A percentile compares a stretch with the other conserved stretches of the same genome.
Conservation (phyloP, 2,888 invertebrate species). For the Deroplatys truncata region DNA sequence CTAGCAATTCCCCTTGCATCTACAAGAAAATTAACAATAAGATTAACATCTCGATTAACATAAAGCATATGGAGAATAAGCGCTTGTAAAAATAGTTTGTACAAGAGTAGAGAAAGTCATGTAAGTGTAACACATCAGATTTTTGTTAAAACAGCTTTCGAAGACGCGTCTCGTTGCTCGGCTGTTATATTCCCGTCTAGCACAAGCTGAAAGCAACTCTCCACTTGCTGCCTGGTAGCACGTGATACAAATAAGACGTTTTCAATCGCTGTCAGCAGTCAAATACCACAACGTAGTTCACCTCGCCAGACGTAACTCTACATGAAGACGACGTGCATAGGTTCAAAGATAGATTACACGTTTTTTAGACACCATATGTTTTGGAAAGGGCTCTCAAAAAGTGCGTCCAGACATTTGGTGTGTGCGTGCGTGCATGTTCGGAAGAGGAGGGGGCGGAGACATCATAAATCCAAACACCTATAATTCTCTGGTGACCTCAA, state of each 20-base stretch:
- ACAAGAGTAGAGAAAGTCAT: too few relatives aligned
- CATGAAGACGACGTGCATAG: too few relatives aligned
- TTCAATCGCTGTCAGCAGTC: background rate
- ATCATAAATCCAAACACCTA: conserved; percentile 14
- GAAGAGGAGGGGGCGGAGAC: background rate
- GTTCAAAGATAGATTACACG: background rate
- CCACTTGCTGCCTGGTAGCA: background rate
- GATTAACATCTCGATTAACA: too few relatives aligned
- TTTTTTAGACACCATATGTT: background rate
- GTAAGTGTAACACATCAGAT: too few relatives aligned
- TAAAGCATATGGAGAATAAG: too few relatives aligned
- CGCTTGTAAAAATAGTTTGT: too few relatives aligned
- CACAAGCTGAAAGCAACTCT: background rate
- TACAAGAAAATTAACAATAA: too few relatives aligned
- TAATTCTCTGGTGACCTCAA: conserved; percentile 8
- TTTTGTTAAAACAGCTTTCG: too few relatives aligned
- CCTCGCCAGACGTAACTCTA: too few relatives aligned
- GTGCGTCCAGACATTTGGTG: background rate
- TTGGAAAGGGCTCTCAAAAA: background rate
- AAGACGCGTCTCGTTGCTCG: background rate
- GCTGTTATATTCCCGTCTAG: background rate
- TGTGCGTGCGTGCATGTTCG: background rate
- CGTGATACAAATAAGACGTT: background rate
- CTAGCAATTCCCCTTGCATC: too few relatives aligned
- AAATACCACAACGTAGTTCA: too few relatives aligned